Evolutionary conservation across 1,140 invertebrate genomes (phyloP), one percentile per base, ranked within the genome.

Genomic region (Brachionus plicatilis): DNA sequence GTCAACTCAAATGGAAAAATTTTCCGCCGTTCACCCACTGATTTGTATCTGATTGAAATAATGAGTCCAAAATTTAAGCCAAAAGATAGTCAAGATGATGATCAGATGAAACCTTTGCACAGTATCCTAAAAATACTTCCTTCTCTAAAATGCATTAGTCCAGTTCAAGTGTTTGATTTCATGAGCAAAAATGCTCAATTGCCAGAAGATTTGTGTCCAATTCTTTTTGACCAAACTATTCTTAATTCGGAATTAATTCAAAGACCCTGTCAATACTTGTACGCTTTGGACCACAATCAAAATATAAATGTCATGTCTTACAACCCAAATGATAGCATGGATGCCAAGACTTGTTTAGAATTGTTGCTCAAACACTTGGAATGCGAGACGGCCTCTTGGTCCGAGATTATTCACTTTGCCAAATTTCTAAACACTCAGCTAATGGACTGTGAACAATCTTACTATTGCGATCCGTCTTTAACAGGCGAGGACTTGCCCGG

Each of bases 391-490:
- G 88, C 88, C 2, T 88, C 88, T 0, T 89, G 88, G 88, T 85
- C 88, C 41, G 88, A 89, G 84, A 84, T 89, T 8, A 85, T 85
- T 12, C 87, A 88, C 85, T 89, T 88, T 87, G 87, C 87, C 3
- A 86, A 85, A 53, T 89, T 89, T 85, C 86, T 89, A 9, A 88
- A 88, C 86, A 87, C 80, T 17, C 88, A 89, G 66, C 85, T 89
- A 24, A 33, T 84, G 7, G 86, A 88, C 84, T 88, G 86, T 86
- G 88, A 88, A 85, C 85, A 70, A 41, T 88, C 87, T n/a, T 45
- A 45, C 60, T 89, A 87, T 84, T 88, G 88, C 72, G 70, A 84
- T 50, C 37, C 60, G 17, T 79, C 83, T 70, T 66, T 85, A 17
- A 33, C 85, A n/a, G 85, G 84, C 4, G 85, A 87, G 27, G 88